These are phyloP conservation scores for Australoheros facetus DNA, from an alignment of 2,797 vertebrate species.

Conservation along the genomic window DNA sequence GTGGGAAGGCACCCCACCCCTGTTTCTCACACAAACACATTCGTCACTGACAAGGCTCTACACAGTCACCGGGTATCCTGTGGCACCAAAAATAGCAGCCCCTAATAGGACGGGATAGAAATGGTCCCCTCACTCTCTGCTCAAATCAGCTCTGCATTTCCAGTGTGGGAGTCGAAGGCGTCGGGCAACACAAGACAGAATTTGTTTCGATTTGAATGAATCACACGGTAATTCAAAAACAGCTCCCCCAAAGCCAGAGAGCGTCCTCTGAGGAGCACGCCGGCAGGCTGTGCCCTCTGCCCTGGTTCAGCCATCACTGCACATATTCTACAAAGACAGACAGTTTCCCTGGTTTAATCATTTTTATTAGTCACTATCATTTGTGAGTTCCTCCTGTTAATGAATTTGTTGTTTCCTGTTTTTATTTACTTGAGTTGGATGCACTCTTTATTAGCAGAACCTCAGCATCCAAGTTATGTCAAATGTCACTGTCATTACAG, in stretches of 20 bases:
- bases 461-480: background rate
- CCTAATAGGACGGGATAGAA: slow-evolving; percentile 59
- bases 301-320: background rate
- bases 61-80: slow-evolving; percentile 72
- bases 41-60: slow-evolving; percentile 73
- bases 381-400: background rate
- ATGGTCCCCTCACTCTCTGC: slow-evolving; percentile 47
- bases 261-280: slow-evolving; percentile 8
- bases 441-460: background rate
- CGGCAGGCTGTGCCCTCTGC: slow-evolving; percentile 9
- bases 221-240: slow-evolving; percentile 54
- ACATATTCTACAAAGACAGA: background rate
- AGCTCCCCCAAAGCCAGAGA: slow-evolving; percentile 27
- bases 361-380: background rate
- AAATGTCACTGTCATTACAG: background rate
- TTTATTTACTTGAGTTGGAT: background rate
- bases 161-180: slow-evolving; percentile 44
- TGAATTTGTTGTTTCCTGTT: background rate
- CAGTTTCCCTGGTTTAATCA: background rate
- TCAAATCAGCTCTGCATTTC: slow-evolving; percentile 43
- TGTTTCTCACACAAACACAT: slow-evolving; percentile 75
- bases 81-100: slow-evolving; percentile 72
- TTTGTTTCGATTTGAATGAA: slow-evolving; percentile 66
- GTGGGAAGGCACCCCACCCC: slow-evolving; percentile 72
- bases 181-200: slow-evolving; percentile 44